phyloP scores from a whole-genome alignment of 2,888 invertebrate species.

The Drosophila multiciliata region DNA sequence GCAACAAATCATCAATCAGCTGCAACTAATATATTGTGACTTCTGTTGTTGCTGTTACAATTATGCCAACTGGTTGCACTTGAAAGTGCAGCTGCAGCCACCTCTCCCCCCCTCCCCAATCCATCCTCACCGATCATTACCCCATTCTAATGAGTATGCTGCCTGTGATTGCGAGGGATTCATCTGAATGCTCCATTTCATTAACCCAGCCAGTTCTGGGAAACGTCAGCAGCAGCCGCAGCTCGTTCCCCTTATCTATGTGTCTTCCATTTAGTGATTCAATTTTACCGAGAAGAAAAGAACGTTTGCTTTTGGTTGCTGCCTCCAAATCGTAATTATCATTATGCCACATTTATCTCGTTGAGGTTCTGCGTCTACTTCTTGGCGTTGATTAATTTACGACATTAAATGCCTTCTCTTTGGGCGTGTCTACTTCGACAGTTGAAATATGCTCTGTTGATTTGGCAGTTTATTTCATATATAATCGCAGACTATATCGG shows the following conservation, averaged over 20 bases:
- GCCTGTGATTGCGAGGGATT: slow-evolving; percentile 13
- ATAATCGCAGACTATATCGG: not conserved
- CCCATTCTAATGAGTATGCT: slow-evolving; percentile 34
- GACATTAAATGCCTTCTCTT: slow-evolving; percentile 25
- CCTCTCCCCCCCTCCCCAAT: not conserved
- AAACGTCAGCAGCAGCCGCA: slow-evolving; percentile 34
- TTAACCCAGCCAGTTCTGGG: slow-evolving; percentile 50
- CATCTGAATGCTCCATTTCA: slow-evolving; percentile 46
- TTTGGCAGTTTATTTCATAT: slow-evolving; percentile 1
- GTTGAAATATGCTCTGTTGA: slow-evolving; percentile 7
- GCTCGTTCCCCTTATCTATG: slow-evolving; percentile 59
- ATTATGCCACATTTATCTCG: slow-evolving; percentile 59
- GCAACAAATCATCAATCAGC: slow-evolving; percentile 70
- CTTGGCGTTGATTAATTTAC: slow-evolving; percentile 62
- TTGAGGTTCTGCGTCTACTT: slow-evolving; percentile 12
- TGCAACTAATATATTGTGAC: slow-evolving; percentile 67
- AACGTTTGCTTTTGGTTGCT: slow-evolving; percentile 35
- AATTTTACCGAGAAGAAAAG: slow-evolving; percentile 60
- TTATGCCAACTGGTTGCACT: slow-evolving; percentile 43
- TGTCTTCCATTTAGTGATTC: slow-evolving; percentile 58
- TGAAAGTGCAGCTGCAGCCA: slow-evolving; percentile 31
- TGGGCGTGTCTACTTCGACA: slow-evolving; percentile 8
- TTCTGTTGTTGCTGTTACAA: slow-evolving; percentile 36
- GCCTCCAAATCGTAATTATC: slow-evolving; percentile 69
- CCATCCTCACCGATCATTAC: not conserved